Conservation (phyloP, 2,888 invertebrate species). For the Campoplex nolae region DNA sequence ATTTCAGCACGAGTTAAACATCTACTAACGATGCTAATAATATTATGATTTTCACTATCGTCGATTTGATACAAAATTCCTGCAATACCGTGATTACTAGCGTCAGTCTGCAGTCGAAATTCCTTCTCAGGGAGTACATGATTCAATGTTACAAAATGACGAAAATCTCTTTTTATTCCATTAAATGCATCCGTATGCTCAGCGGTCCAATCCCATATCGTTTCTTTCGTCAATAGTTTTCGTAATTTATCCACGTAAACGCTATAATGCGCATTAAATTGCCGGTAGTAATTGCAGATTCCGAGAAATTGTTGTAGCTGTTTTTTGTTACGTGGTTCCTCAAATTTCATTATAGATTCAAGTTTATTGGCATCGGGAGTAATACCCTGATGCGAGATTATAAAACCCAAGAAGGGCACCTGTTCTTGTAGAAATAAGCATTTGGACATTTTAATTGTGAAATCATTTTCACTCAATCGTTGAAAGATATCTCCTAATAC, state of each 20-base stretch:
- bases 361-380: background rate
- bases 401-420: background rate
- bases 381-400: background rate
- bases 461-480: background rate
- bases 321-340: background rate
- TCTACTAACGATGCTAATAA: background rate
- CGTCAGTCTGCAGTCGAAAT: background rate
- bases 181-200: background rate
- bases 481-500: background rate
- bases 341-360: background rate
- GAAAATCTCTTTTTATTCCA: background rate
- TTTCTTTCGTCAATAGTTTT: background rate
- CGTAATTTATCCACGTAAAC: background rate
- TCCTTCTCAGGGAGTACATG: background rate
- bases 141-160: background rate
- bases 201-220: background rate
- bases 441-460: background rate
- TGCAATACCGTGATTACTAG: background rate
- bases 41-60: background rate
- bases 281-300: too few species aligned
- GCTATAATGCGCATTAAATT: background rate
- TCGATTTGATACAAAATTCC: background rate
- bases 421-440: background rate
- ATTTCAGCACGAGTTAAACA: background rate
- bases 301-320: background rate